Evolutionary conservation across 2,888 invertebrate genomes (phyloP).

Genomic region (Poecilus cupreus): DNA sequence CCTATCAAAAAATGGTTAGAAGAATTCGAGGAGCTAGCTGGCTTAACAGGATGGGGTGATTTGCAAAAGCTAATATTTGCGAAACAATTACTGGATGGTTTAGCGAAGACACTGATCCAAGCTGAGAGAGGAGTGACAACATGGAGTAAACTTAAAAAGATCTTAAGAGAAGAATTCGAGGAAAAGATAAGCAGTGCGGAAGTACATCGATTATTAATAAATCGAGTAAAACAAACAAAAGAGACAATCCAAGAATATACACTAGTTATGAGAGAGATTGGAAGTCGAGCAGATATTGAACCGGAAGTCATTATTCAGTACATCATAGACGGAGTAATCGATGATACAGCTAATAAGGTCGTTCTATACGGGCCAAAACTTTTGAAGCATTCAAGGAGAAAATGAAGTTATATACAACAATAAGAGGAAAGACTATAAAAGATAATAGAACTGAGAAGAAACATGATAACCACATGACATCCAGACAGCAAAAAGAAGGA

Average conservation of each 20-base stretch:
- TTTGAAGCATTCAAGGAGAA: constrained; percentile 30
- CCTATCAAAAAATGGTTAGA: constrained; percentile 52
- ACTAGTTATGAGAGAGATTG: constrained; percentile 65
- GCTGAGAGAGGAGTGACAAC: constrained; percentile 54
- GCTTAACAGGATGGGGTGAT: constrained; percentile 55
- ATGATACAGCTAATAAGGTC: constrained; percentile 27
- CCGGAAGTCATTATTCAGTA: constrained; percentile 4
- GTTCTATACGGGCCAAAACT: constrained; percentile 40
- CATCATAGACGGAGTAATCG: constrained; percentile 39
- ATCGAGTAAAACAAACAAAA: constrained; percentile 63
- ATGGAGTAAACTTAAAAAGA: constrained; percentile 42
- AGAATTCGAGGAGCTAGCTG: constrained; percentile 57
- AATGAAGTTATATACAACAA: constrained; percentile 24
- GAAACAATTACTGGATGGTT: constrained; percentile 58
- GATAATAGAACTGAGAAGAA: constrained; percentile 6
- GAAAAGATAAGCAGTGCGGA: constrained; percentile 31
- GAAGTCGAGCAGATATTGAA: not conserved
- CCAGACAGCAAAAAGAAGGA: not conserved
- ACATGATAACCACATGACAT: not conserved
- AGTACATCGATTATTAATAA: not conserved
- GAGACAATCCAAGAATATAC: constrained; percentile 66
- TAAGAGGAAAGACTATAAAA: constrained; percentile 21
- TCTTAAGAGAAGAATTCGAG: constrained; percentile 43
- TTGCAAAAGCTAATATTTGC: constrained; percentile 59
- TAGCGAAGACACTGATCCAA: constrained; percentile 56